Evolutionary conservation across 2,113 vertebrate species (phyloP).

Genomic region (Sinocyclocheilus maitianheensis): DNA sequence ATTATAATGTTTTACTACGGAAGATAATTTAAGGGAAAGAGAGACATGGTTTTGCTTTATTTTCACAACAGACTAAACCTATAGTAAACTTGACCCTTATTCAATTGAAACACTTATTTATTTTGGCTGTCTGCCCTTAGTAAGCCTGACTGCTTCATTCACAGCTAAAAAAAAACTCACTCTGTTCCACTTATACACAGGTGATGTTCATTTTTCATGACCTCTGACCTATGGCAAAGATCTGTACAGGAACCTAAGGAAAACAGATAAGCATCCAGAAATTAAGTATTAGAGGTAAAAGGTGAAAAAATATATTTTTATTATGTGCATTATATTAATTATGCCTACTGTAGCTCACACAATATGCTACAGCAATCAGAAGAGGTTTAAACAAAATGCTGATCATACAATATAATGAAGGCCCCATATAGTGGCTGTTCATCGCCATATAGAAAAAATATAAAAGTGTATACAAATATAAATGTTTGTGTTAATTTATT

Average conservation of each 20-base stretch:
- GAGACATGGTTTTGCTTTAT: background rate
- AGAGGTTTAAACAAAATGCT: background rate
- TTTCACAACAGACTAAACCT: slow-evolving; percentile 8
- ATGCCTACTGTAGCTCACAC: background rate
- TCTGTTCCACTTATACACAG: background rate
- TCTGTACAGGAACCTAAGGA: background rate
- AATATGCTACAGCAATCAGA: background rate
- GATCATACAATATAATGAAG: background rate
- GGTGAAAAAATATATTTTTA: background rate
- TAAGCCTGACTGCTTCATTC: slow-evolving; percentile 35
- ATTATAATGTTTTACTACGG: background rate
- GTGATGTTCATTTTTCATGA: background rate
- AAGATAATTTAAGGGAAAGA: background rate
- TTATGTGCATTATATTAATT: slow-evolving; percentile 1
- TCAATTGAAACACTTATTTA: background rate
- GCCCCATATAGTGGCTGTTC: background rate
- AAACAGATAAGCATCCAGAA: background rate
- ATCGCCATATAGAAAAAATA: background rate
- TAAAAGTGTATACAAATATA: background rate
- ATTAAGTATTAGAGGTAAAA: background rate
- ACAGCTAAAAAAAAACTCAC: background rate
- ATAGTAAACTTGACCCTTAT: slow-evolving; percentile 13
- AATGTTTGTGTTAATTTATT: background rate
- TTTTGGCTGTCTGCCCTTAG: slow-evolving; percentile 34
- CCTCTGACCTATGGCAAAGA: background rate